Conservation (phyloP, 2,888 invertebrate genomes). For the Brachyptera risi region DNA sequence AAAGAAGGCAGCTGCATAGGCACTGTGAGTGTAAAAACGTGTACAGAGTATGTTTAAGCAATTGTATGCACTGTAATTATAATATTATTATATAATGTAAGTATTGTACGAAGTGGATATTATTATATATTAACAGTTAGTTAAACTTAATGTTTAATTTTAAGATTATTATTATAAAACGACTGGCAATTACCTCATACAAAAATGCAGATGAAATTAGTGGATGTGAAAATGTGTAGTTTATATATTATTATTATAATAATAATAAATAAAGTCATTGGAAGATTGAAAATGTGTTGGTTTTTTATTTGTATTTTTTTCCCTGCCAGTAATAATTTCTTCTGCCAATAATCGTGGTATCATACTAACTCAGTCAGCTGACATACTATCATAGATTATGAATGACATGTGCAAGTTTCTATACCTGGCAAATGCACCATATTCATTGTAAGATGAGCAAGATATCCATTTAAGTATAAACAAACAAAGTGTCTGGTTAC, state of each 20-base stretch:
- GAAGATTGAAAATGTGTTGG: too few relatives aligned
- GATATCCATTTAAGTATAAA: too few relatives aligned
- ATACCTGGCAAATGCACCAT: too few relatives aligned
- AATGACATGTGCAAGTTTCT: too few relatives aligned
- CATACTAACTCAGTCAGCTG: too few relatives aligned
- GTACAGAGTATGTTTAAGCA: slow-evolving; percentile 1
- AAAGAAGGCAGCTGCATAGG: not conserved
- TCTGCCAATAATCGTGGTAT: too few relatives aligned
- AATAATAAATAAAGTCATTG: slow-evolving; percentile 6
- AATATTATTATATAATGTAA: slow-evolving; percentile 6
- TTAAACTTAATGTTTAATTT: not conserved
- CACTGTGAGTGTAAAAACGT: slow-evolving; percentile 5
- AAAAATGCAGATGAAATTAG: not conserved
- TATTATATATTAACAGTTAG: not conserved
- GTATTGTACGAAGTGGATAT: slow-evolving; percentile 1
- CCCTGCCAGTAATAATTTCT: too few relatives aligned
- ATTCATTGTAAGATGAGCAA: too few relatives aligned
- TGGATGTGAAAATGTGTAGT: not conserved
- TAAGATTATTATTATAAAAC: not conserved
- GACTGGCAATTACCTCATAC: not conserved
- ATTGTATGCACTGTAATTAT: slow-evolving; percentile 6
- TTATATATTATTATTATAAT: slow-evolving; percentile 10
- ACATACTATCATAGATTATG: too few relatives aligned
- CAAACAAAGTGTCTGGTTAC: too few relatives aligned
- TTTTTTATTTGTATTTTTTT: not conserved